A percentile compares a stretch with the other conserved stretches of the same genome.
Evolutionary conservation across 2,888 invertebrate genomes (phyloP).

Genomic region (Zygaena filipendulae): DNA sequence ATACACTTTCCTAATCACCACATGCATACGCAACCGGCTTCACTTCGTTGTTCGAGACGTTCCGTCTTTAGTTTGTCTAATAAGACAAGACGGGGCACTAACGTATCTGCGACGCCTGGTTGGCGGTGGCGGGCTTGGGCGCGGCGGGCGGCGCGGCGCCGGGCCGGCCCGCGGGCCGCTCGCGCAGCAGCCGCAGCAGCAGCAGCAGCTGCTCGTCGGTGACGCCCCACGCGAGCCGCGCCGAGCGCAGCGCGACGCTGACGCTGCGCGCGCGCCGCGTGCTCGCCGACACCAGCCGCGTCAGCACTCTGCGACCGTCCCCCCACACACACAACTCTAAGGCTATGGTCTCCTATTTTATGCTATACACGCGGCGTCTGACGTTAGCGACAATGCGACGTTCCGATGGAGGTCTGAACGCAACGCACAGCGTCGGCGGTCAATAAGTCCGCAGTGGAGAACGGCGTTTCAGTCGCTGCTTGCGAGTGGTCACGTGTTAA

Average conservation of each 20-base stretch:
- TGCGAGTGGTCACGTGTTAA: too few species aligned
- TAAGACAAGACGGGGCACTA: too few species aligned
- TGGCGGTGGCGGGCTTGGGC: conserved; percentile 13
- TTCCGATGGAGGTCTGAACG: too few species aligned
- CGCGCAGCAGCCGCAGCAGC: conserved; percentile 33
- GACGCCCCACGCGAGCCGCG: conserved; percentile 41
- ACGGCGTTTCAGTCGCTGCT: too few species aligned
- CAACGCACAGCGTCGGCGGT: too few species aligned
- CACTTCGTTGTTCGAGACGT: too few species aligned
- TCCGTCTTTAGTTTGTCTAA: too few species aligned
- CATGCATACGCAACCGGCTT: too few species aligned
- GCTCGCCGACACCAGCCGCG: conserved; percentile 38
- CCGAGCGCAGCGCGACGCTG: conserved; percentile 32
- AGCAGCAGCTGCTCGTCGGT: conserved; percentile 42
- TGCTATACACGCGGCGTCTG: background rate
- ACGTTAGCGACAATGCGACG: too few species aligned
- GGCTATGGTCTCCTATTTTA: background rate
- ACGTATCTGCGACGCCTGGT: conserved; percentile 20
- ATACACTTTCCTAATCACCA: too few species aligned
- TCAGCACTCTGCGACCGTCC: conserved; percentile 47
- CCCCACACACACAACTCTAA: background rate
- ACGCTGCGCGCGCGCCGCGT: conserved; percentile 39
- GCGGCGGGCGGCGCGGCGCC: conserved; percentile 22
- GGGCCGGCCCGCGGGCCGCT: conserved; percentile 19
- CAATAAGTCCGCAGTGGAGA: too few species aligned